Percentiles rank a stretch among this genome's conserved stretches.
phyloP scores from a whole-genome alignment of 2,888 invertebrate genomes.

The Lasioglossum marginatum region DNA sequence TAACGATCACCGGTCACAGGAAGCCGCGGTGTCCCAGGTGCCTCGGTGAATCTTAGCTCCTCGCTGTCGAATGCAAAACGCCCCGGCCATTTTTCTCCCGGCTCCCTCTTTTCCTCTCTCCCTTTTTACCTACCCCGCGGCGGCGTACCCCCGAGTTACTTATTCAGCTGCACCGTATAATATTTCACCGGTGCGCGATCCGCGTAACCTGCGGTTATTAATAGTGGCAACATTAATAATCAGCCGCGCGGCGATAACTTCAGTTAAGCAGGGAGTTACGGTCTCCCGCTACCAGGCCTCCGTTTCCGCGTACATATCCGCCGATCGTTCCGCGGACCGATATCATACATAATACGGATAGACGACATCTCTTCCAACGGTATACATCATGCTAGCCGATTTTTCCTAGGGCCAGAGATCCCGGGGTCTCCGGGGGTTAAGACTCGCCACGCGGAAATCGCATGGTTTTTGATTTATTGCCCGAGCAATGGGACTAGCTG shows the following conservation, averaged over 20 bases:
- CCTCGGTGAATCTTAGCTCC: conserved; percentile 39
- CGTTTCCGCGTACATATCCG: conserved; percentile 62
- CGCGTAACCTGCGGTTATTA: conserved; percentile 56
- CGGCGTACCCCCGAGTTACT: conserved; percentile 36
- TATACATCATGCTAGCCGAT: conserved; percentile 29
- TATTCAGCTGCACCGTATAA: conserved; percentile 48
- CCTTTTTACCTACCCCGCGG: background rate
- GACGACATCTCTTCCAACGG: conserved; percentile 45
- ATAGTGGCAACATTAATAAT: conserved; percentile 64
- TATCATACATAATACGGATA: conserved; percentile 45
- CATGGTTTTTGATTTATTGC: conserved; percentile 2
- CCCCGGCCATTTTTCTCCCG: background rate
- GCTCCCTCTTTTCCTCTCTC: background rate
- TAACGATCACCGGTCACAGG: conserved; percentile 30
- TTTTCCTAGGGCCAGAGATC: conserved; percentile 25
- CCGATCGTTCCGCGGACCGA: conserved; percentile 49
- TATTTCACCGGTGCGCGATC: conserved; percentile 49
- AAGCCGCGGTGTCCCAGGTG: conserved; percentile 30
- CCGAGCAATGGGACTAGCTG: background rate
- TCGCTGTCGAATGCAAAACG: conserved; percentile 22
- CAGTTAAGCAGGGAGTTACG: conserved; percentile 62
- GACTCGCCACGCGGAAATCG: conserved; percentile 45
- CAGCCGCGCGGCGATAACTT: conserved; percentile 60
- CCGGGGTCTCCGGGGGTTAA: conserved; percentile 44
- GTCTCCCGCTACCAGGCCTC: conserved; percentile 42